phyloP scores from a whole-genome alignment of 2,888 invertebrate species.

The Nipponacmea schrenckii region DNA sequence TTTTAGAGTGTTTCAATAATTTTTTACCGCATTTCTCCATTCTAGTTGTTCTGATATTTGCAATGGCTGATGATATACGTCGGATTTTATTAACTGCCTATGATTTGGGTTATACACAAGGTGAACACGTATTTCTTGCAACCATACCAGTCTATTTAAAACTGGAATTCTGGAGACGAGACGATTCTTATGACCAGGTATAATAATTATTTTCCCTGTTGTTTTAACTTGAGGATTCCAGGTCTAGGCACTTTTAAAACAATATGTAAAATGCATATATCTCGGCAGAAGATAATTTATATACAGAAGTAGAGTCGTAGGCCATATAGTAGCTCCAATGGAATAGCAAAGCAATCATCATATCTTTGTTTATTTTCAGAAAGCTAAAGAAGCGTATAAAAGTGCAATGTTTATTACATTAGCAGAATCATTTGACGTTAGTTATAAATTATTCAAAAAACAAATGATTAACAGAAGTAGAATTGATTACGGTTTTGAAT shows the following conservation, averaged over 20 bases:
- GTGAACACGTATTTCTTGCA: constrained; percentile 53
- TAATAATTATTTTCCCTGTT: not conserved
- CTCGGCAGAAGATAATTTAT: too few species aligned
- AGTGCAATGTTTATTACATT: constrained; percentile 10
- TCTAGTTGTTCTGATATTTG: constrained; percentile 53
- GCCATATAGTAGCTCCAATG: too few species aligned
- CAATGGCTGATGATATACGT: constrained; percentile 44
- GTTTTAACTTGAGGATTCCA: too few species aligned
- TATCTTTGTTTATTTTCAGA: not conserved
- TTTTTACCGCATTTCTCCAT: not conserved
- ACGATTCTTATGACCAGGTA: constrained; percentile 13
- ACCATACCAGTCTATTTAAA: constrained; percentile 26
- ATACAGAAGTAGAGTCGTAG: too few species aligned
- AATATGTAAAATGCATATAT: too few species aligned
- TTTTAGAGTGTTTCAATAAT: not conserved
- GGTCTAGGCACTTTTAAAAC: too few species aligned
- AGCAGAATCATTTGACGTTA: constrained; percentile 12
- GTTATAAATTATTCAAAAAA: constrained; percentile 30
- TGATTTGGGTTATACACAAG: constrained; percentile 38
- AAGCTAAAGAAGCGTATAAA: constrained; percentile 9
- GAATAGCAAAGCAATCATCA: not conserved
- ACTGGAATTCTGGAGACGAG: constrained; percentile 15
- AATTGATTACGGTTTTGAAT: constrained; percentile 28
- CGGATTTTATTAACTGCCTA: constrained; percentile 43
- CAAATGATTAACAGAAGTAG: constrained; percentile 26